phyloP scores from a whole-genome alignment of 1,140 invertebrate genomes.

The Zaprionus ghesquierei region DNA sequence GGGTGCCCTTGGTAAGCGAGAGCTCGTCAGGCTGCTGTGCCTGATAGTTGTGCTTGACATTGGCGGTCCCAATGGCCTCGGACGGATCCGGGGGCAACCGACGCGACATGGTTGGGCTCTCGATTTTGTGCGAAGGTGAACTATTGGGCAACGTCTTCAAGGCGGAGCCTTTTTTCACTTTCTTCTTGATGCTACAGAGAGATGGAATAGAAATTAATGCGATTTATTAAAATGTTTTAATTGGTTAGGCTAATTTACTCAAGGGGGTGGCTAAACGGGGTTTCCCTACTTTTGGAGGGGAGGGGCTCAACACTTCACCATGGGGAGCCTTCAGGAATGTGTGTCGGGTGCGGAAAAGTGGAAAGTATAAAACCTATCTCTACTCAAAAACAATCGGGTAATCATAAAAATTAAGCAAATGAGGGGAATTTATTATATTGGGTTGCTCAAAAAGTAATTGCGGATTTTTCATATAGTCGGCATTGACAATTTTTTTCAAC shows the following conservation, averaged over 20 bases:
- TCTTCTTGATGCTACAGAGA: conserved; percentile 93
- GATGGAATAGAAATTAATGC: background rate
- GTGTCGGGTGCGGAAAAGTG: conserved; percentile 3
- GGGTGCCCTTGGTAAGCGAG: conserved; percentile 94
- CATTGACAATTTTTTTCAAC: too few relatives aligned
- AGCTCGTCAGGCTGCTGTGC: conserved; percentile 98
- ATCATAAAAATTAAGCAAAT: conserved; percentile 42
- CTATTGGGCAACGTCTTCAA: conserved; percentile 93
- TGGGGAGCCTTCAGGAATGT: background rate
- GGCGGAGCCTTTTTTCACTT: conserved; percentile 93
- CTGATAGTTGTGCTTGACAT: conserved; percentile 99
- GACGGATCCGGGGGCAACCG: conserved; percentile 91
- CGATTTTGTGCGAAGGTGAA: conserved; percentile 90
- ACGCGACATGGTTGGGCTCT: conserved; percentile 90
- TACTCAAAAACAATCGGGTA: conserved; percentile 12
- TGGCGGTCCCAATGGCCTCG: conserved; percentile 94
- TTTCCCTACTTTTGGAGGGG: conserved; percentile 9
- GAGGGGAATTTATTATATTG: conserved; percentile 61
- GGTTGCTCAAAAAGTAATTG: too few relatives aligned
- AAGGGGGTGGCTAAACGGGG: conserved; percentile 4
- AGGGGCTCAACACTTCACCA: conserved; percentile 33
- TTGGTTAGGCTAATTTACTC: background rate
- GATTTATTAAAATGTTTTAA: background rate
- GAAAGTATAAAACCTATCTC: conserved; percentile 2
- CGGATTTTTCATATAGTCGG: too few relatives aligned